Evolutionary conservation across 1,140 invertebrate species (phyloP), one percentile per base, ranked within the genome.

Genomic region (Lordiphosa clarofinis): DNA sequence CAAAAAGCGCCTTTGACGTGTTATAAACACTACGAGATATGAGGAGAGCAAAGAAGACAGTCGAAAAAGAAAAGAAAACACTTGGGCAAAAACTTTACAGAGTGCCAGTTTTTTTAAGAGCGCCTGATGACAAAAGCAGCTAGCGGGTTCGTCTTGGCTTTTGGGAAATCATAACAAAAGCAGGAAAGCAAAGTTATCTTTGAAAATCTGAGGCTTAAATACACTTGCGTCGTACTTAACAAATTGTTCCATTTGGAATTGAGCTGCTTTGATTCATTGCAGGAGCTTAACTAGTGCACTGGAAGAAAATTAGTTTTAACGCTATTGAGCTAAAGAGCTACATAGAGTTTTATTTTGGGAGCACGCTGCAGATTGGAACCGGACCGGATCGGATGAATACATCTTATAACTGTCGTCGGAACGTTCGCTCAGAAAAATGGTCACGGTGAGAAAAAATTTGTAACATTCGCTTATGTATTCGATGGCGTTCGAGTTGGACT

Each of bases 1-100:
- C 78, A 82, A 82, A 82, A 82, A 82, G 76, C 76, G 76, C 59
- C 76, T 82, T 82, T 84, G 76, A 82, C 76, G 59, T 82, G 68
- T 64, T 70, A 79, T 81, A 74, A 81, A 72, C 74, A 57, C 56
- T 57, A 4, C 9, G n/a, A 39, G 56, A 38, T 8, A 54, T 21
- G 21, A 46, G 61, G 48, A 28, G 40, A 55, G 38, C 47, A 36
- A 31, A 37, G 19, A 21, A 39, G 47, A 42, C 15, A 10, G 12
- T 13, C 43, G 21, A 31, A 10, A 43, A 37, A 19, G 52, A 44
- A 43, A 44, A 59, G 56, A 68, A 76, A 82, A 71, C 76, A 82
- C 76, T 82, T 72, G 64, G 48, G 55, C 42, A 75, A 65, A 74
- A 79, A 74, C 56, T 79, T 82, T 52, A 49, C 56, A 52, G 74